phyloP scores from a whole-genome alignment of 2,113 vertebrate genomes.

The Desmodus rotundus region DNA sequence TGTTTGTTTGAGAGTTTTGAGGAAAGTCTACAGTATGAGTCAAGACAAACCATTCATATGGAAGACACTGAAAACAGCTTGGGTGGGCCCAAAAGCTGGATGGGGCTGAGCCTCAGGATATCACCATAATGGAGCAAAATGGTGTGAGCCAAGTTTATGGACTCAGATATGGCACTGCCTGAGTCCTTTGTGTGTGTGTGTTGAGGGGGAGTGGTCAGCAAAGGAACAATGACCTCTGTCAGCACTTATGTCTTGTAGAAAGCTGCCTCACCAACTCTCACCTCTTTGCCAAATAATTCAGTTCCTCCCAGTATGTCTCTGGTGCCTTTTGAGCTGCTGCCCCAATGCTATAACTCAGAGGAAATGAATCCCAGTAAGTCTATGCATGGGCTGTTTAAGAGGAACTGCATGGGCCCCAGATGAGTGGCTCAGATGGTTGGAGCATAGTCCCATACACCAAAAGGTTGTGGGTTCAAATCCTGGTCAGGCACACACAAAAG shows the following conservation, averaged over 20 bases:
- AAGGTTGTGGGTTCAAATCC: too few relatives aligned
- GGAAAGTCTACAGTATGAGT: background rate
- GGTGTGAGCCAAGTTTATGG: background rate
- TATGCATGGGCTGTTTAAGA: background rate
- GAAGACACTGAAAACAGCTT: background rate
- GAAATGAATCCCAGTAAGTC: background rate
- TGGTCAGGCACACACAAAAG: too few relatives aligned
- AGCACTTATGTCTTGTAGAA: background rate
- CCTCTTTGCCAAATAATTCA: background rate
- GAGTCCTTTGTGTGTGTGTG: too few relatives aligned
- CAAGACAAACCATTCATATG: background rate
- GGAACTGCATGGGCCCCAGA: background rate
- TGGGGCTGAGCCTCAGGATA: background rate
- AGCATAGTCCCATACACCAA: too few relatives aligned
- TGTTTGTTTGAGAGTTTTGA: background rate
- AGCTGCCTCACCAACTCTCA: background rate
- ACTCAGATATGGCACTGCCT: background rate
- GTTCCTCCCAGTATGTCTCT: background rate
- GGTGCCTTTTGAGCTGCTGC: background rate
- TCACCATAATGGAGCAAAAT: background rate
- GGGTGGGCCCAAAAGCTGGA: background rate
- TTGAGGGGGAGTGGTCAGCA: background rate
- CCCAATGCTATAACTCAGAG: background rate
- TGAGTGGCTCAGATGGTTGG: too few relatives aligned
- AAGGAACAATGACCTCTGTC: background rate